phyloP scores from a whole-genome alignment of 2,888 invertebrate species.

The Plebejus argus region DNA sequence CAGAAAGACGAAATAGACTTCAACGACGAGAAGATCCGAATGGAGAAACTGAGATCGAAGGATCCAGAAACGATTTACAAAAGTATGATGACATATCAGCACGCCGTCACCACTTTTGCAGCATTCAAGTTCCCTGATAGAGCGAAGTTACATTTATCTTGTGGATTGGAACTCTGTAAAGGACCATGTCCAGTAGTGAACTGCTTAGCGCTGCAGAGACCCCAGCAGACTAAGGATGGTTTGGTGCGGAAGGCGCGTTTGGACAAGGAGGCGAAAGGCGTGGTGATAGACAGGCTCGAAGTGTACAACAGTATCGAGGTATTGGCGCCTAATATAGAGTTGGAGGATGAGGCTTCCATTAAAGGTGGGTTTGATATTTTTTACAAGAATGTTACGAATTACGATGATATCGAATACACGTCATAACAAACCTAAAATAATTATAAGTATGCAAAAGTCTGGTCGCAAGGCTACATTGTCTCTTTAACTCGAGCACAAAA shows the following conservation, averaged over 20 bases:
- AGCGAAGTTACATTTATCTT: constrained; percentile 88
- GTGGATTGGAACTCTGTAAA: constrained; percentile 88
- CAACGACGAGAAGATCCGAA: constrained; percentile 57
- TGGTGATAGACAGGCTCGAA: constrained; percentile 84
- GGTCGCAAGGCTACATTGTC: no score
- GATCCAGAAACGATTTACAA: constrained; percentile 68
- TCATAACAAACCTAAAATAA: no score
- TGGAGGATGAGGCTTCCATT: constrained; percentile 82
- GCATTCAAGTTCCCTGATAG: constrained; percentile 92
- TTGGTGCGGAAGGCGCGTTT: constrained; percentile 69
- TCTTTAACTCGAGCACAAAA: no score
- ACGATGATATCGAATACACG: no score
- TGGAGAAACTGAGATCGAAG: constrained; percentile 49
- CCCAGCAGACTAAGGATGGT: constrained; percentile 72
- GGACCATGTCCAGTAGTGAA: constrained; percentile 85
- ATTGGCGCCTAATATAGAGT: constrained; percentile 87
- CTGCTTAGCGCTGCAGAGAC: constrained; percentile 67
- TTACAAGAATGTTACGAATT: no score
- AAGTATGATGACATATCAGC: constrained; percentile 76
- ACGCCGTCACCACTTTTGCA: constrained; percentile 84
- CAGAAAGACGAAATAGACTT: constrained; percentile 67
- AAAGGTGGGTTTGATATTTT: constrained; percentile 56
- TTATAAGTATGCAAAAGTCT: no score
- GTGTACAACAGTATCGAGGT: constrained; percentile 92
- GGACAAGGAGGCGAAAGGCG: constrained; percentile 77